Base-by-base conservation (phyloP, 2,797 vertebrate species). In the Lagocephalus sceleratus region DNA sequence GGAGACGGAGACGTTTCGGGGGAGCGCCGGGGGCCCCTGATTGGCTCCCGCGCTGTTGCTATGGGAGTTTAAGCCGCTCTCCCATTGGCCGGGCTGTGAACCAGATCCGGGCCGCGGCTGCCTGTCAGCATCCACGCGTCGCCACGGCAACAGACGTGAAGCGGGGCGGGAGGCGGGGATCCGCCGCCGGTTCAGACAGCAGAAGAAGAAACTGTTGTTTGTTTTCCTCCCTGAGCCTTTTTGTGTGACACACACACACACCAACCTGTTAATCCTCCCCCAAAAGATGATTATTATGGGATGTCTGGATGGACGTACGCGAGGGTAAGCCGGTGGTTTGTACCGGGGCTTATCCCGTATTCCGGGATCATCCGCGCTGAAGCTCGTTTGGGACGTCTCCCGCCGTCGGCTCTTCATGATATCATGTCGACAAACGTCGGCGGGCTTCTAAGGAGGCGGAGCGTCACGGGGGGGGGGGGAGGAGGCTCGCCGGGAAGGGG, bases 31-130 rank as follows among this genome's bases (percentile, higher is more conserved):
- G 21, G 20, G 26, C 20, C 64, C 19, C 54, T 64, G 82, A 91
- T 91, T 92, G 90, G 90, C 76, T 86, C 55, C 23, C 57, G 3
- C 25, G 6, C 83, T 91, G 90, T 92, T 92, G 89, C 90, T 89
- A 91, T 85, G 90, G 87, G 57, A 68, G 66, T 68, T 76, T 52
- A 79, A 71, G 54, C 72, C 57, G 60, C 57, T 54, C 65, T 50
- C 39, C 45, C 42, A 90, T 91, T 90, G 88, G 87, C 58, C 69
- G 44, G 42, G 52, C 44, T 53, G 23, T 14, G 6, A 52, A 56
- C 59, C 17, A 1, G 52, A 47, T 45, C 32, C 21, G 21, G 50
- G 67, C 49, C 43, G 54, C 20, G 48, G 68, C 75, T 60, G 73
- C 54, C 71, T 63, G 70, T 74, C 81, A 79, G 84, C 81, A 74